Evolutionary conservation across 2,113 vertebrate genomes (phyloP).

Genomic region (Oncorhynchus masou): DNA sequence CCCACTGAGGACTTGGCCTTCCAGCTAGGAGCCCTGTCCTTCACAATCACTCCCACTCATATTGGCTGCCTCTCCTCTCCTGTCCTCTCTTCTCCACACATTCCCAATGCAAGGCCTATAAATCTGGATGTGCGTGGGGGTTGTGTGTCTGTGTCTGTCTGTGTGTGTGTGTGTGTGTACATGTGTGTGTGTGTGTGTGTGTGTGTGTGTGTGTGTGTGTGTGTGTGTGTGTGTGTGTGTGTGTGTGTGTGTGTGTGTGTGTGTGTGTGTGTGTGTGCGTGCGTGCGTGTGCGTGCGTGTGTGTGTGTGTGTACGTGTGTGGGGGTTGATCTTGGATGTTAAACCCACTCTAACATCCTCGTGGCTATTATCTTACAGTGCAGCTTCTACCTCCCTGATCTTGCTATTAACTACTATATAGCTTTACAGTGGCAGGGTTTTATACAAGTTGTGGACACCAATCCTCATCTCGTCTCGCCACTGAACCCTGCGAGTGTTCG

Average conservation of each 20-base stretch:
- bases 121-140: conserved; percentile 39
- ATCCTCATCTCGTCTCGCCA: not conserved
- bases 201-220: too few relatives aligned
- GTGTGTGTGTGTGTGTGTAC: not conserved
- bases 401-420: not conserved
- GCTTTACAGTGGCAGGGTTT: conserved; percentile 2
- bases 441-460: not conserved
- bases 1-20: conserved; percentile 50
- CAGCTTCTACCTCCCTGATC: not conserved
- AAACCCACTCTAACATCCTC: conserved; percentile 22
- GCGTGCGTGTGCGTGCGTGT: too few relatives aligned
- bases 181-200: too few relatives aligned
- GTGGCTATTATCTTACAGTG: conserved; percentile 12
- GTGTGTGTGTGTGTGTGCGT: too few relatives aligned
- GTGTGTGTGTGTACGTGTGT: not conserved
- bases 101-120: conserved; percentile 40
- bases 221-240: too few relatives aligned
- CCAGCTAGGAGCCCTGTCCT: conserved; percentile 29
- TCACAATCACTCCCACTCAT: conserved; percentile 33
- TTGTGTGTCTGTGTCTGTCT: not conserved
- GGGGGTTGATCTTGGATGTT: conserved; percentile 39
- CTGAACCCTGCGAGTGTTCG: too few relatives aligned
- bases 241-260: not conserved
- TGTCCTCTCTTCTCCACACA: conserved; percentile 13
- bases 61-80: conserved; percentile 23